These are phyloP conservation scores for Zoanthus sansibaricus DNA, from an alignment of 92 coral and sea anemone species.

Conservation along the genomic window DNA sequence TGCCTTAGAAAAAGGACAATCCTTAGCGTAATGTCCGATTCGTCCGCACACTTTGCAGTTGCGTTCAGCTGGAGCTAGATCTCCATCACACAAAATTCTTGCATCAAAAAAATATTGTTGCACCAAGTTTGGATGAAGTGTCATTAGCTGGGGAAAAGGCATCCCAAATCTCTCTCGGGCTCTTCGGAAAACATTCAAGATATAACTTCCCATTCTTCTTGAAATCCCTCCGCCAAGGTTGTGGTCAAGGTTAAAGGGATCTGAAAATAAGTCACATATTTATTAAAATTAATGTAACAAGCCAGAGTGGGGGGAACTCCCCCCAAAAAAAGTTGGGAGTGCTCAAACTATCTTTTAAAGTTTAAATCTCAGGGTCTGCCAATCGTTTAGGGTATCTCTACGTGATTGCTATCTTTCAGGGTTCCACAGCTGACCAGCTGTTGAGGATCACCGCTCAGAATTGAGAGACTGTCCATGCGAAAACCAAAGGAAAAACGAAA, in stretches of 20 bases:
- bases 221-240: constrained; percentile 96
- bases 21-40: constrained; percentile 92
- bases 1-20: constrained; percentile 76
- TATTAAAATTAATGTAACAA: too few relatives aligned
- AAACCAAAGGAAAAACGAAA: too few relatives aligned
- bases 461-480: too few relatives aligned
- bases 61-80: constrained; percentile 85
- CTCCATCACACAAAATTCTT: constrained; percentile 74
- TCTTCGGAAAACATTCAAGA: constrained; percentile 72
- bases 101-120: constrained; percentile 81
- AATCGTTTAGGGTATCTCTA: too few relatives aligned
- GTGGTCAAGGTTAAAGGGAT: constrained; percentile 93
- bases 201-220: constrained; percentile 82
- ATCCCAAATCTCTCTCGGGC: constrained; percentile 92
- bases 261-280: constrained; percentile 51
- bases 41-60: constrained; percentile 90
- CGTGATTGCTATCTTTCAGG: too few relatives aligned
- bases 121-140: constrained; percentile 27
- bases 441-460: too few relatives aligned
- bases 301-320: too few relatives aligned
- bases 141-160: constrained; percentile 56
- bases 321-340: too few relatives aligned
- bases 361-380: too few relatives aligned
- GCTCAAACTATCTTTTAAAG: too few relatives aligned
- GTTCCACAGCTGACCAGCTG: too few relatives aligned